Percentiles rank a stretch among this genome's conserved stretches.
Evolutionary conservation across 2,797 vertebrate genomes (phyloP).

Genomic region (Pseudochirops cupreus): DNA sequence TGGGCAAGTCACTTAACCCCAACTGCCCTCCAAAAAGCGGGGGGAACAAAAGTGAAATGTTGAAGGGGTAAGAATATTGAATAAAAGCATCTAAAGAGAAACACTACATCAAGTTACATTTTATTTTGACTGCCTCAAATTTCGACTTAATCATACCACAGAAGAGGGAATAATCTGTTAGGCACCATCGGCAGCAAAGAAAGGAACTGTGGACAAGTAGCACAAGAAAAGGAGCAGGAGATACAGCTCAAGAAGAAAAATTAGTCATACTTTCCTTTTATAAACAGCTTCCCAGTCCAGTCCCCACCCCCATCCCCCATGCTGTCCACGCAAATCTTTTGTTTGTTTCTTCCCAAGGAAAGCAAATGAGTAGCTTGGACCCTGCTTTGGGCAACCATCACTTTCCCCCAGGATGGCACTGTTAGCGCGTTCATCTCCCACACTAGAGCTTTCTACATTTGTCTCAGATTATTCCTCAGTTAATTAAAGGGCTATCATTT

Average conservation of each 20-base stretch:
- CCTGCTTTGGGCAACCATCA: background rate
- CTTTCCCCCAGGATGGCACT: background rate
- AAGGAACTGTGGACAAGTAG: constrained; percentile 8
- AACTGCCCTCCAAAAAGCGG: no score
- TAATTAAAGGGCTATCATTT: background rate
- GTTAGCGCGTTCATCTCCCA: background rate
- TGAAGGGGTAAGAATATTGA: constrained; percentile 23
- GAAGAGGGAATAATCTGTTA: constrained; percentile 53
- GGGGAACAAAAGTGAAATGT: background rate
- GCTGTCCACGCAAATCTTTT: constrained; percentile 23
- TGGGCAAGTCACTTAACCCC: no score
- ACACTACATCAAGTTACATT: constrained; percentile 1
- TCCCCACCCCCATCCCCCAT: background rate
- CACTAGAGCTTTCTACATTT: background rate
- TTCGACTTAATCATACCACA: constrained; percentile 24
- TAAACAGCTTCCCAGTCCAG: constrained; percentile 6
- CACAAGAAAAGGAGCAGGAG: background rate
- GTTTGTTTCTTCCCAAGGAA: constrained; percentile 29
- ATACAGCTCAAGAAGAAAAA: background rate
- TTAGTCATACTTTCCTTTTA: constrained; percentile 40
- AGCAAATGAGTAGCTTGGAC: constrained; percentile 50
- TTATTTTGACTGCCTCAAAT: constrained; percentile 32
- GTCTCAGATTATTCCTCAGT: background rate
- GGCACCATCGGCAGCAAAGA: constrained; percentile 8
- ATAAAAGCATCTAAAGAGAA: background rate